These are phyloP conservation scores for Machimus rusticus DNA, from an alignment of 2,888 invertebrate genomes.

Conservation along the genomic window DNA sequence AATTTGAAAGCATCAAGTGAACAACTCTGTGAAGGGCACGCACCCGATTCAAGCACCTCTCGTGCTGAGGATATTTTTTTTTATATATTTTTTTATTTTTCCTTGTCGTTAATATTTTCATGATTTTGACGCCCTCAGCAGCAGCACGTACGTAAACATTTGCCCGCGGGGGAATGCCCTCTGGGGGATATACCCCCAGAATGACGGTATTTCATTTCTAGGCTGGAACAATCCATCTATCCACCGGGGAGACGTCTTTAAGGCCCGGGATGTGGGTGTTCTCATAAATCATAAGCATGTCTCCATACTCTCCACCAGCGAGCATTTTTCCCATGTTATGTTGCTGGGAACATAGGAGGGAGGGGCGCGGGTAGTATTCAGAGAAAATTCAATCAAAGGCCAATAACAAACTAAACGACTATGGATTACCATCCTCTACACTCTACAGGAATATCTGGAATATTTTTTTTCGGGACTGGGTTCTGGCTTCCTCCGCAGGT, in stretches of 20 bases:
- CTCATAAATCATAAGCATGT: slow-evolving; percentile 3
- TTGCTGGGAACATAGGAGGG: neutral
- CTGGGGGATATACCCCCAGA: neutral
- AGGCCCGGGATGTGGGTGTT: no score
- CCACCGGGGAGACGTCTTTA: neutral
- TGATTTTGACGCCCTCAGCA: neutral
- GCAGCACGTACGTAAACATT: neutral
- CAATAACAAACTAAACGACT: slow-evolving; percentile 41
- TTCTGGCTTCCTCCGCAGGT: neutral
- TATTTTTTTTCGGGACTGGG: neutral
- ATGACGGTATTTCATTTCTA: neutral
- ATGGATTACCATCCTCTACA: neutral
- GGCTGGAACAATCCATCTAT: neutral
- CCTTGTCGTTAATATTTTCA: neutral
- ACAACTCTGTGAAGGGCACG: neutral
- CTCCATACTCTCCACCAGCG: neutral
- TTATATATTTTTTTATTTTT: neutral
- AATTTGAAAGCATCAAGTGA: neutral
- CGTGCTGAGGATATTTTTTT: no score
- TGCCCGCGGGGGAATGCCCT: neutral
- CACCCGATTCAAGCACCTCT: neutral
- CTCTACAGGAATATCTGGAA: neutral
- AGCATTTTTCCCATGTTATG: slow-evolving; percentile 1
- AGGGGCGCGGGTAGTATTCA: neutral
- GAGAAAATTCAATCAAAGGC: slow-evolving; percentile 38